Evolutionary conservation across 2,113 vertebrate genomes (phyloP), one percentile per base, ranked within the genome.

Genomic region (Phaethornis superciliosus): DNA sequence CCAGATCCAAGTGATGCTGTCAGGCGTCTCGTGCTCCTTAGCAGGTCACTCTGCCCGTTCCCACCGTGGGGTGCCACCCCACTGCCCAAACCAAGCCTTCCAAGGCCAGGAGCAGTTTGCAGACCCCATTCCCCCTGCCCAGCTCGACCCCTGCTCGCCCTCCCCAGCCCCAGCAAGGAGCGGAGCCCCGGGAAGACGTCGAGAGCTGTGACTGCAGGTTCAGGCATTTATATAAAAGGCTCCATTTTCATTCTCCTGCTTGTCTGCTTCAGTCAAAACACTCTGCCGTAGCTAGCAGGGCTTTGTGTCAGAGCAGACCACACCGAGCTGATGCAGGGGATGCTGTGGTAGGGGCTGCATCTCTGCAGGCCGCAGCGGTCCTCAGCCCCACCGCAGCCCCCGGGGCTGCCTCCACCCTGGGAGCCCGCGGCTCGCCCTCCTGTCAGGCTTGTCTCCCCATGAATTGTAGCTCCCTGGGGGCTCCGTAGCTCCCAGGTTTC

Each of bases 241-340:
- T 94, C 91, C 84, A 77, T 91, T 96, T 95, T 91, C 84, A 85
- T 93, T 77, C 51, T 85, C 67, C 75, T 80, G 89, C 94, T 75
- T 91, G 91, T 93, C 95, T 91, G 84, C 94, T 92, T 89, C 93
- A 82, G 91, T 93, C 93, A 85, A 85, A 94, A 87, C 6, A 76
- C 65, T 64, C 26, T 0, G 26, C 96, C 84, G 2, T 89, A 91
- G 91, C 81, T 64, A 4, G 10, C 49, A 23, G 18, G 4, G 19
- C 8, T 71, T 22, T 21, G 83, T 75, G 86, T 81, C 78, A 32
- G 8, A 26, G 40, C 94, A 3, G 69, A 84, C 94, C 77, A 42
- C 94, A 90, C 85, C 2, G 2, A 56, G 64, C 92, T 95, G 27
- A 88, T 92, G 92, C 94, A 78, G 5, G 19, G 47, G 76, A 83